Percentiles rank a stretch among this genome's conserved stretches.
phyloP scores from a whole-genome alignment of 2,113 vertebrate genomes.

The Helogale parvula region DNA sequence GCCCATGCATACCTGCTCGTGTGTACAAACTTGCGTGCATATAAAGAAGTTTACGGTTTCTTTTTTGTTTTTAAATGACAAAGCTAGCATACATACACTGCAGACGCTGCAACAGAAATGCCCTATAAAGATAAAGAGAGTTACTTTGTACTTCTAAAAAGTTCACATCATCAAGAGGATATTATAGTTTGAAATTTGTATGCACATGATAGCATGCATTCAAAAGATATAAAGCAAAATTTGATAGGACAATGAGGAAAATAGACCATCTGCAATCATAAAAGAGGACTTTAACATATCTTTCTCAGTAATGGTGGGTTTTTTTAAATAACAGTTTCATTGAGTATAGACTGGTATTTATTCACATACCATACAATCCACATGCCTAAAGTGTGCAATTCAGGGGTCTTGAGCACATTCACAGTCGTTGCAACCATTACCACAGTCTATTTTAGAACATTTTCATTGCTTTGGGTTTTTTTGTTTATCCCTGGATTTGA shows the following conservation, averaged over 20 bases:
- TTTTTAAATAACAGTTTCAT: background rate
- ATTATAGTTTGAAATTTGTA: background rate
- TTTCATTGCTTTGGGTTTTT: background rate
- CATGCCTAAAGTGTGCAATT: background rate
- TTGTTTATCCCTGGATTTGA: background rate
- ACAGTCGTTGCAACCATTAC: background rate
- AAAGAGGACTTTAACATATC: background rate
- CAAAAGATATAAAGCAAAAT: background rate
- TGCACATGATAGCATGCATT: background rate
- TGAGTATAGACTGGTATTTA: background rate
- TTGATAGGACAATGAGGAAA: background rate
- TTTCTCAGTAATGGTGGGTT: background rate
- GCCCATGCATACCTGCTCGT: background rate
- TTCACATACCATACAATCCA: background rate
- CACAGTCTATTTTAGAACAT: background rate
- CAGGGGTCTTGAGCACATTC: background rate
- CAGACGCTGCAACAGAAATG: background rate
- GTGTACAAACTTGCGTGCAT: background rate
- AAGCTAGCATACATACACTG: background rate
- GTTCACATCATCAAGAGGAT: background rate
- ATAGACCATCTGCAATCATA: background rate
- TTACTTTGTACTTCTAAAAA: background rate
- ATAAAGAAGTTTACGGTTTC: background rate
- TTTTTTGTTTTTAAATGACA: constrained; percentile 32
- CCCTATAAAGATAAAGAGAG: background rate